These are phyloP conservation scores for Choristoneura rosaceana DNA, from an alignment of 2,888 invertebrate genomes.

Conservation along the genomic window DNA sequence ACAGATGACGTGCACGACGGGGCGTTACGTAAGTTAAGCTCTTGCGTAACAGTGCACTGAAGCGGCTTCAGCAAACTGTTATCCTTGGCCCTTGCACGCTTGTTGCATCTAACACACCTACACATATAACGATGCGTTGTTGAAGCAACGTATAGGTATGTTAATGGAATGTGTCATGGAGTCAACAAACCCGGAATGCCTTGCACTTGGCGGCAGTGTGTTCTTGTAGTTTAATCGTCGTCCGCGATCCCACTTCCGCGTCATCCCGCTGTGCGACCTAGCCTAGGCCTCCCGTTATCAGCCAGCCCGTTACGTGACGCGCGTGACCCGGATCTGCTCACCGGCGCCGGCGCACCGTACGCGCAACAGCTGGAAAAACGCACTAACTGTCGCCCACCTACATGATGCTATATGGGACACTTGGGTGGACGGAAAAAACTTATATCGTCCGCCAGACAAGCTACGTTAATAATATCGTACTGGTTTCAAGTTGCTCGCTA, in stretches of 20 bases:
- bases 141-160: background rate
- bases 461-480: background rate
- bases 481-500: background rate
- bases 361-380: slow-evolving; percentile 62
- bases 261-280: slow-evolving; percentile 84
- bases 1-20: background rate
- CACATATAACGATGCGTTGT: background rate
- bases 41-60: slow-evolving; percentile 34
- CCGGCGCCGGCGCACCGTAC: slow-evolving; percentile 49
- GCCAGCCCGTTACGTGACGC: slow-evolving; percentile 81
- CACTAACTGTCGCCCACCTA: slow-evolving; percentile 57
- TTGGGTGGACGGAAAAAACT: background rate
- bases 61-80: slow-evolving; percentile 32
- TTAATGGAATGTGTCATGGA: slow-evolving; percentile 2
- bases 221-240: slow-evolving; percentile 62
- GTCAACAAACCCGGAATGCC: slow-evolving; percentile 7
- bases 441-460: background rate
- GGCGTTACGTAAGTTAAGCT: slow-evolving; percentile 9
- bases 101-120: slow-evolving; percentile 6
- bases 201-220: slow-evolving; percentile 10
- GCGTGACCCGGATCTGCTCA: slow-evolving; percentile 78
- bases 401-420: slow-evolving; percentile 31
- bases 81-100: slow-evolving; percentile 27
- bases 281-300: slow-evolving; percentile 77
- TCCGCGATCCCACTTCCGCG: slow-evolving; percentile 80